Evolutionary conservation across 2,888 invertebrate species (phyloP), one percentile per base, ranked within the genome.

Genomic region (Brachylomia viminalis): DNA sequence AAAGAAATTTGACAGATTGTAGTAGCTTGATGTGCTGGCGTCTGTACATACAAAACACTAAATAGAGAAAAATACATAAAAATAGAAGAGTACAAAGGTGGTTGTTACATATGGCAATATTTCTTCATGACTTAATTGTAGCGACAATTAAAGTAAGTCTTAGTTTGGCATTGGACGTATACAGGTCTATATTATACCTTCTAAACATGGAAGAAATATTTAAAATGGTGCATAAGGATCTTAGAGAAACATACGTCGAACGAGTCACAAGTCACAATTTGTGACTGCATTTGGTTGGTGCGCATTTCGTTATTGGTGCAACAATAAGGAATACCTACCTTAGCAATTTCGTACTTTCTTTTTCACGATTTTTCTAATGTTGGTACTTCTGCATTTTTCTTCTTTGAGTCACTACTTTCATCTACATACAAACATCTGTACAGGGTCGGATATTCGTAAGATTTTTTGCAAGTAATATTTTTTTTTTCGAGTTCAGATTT

Each of bases 391-490:
- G 47, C 17, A 69, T 27, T 20, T 64, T 10, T 17, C 33, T 54
- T 23, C 6, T 30, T n/a, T 27, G 3, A 23, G 45, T 2, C 27
- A 80, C 72, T 76, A 82, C 87, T 86, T 89, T 81, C 87, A 89
- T 92, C 90, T 90, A 90, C 89, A 91, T 90, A 88, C 88, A 88
- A 90, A 88, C 88, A 88, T 84, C 81, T 79, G 83, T 76, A 86
- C 86, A 86, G 91, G 83, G 87, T 82, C 90, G 88, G 82, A 87
- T 85, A 85, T 81, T 78, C 75, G 82, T 77, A 81, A 86, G 85
- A 85, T 86, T 85, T 87, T 87, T 87, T 86, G 78, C 85, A 76
- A 80, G 86, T 83, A 83, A 87, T 87, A 80, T 83, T 82, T 86
- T 86, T 79, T 86, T 79, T 78, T 72, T 75, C 45, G 75, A 72